Evolutionary conservation across 1,140 invertebrate species (phyloP).

Genomic region (Leptinotarsa undecemlineata): DNA sequence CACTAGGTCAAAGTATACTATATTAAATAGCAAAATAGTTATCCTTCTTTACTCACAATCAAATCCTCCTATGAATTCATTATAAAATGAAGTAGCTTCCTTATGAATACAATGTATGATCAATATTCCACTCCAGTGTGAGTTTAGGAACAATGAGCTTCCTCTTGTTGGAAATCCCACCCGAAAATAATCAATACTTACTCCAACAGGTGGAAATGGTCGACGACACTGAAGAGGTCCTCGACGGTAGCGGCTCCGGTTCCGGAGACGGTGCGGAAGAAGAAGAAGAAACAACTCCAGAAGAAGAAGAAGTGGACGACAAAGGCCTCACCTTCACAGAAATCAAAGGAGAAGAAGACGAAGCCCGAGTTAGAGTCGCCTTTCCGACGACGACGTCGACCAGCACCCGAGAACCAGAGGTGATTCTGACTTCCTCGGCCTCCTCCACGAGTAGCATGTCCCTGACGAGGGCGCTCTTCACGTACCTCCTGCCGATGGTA

Average conservation of each 20-base stretch:
- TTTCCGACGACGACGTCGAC: slow-evolving; percentile 33
- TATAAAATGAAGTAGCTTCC: no score
- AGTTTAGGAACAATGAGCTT: no score
- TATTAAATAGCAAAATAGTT: no score
- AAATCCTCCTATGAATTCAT: no score
- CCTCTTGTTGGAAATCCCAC: no score
- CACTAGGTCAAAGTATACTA: no score
- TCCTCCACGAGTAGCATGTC: slow-evolving; percentile 44
- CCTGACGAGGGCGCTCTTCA: slow-evolving; percentile 67
- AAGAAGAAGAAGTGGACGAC: slow-evolving; percentile 23
- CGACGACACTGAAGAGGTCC: slow-evolving; percentile 46
- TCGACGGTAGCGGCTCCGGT: slow-evolving; percentile 50
- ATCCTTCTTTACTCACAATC: no score
- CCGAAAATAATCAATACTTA: no score
- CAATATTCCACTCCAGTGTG: no score
- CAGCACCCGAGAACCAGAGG: slow-evolving; percentile 36
- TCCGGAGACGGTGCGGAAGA: slow-evolving; percentile 56
- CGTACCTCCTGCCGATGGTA: slow-evolving; percentile 77
- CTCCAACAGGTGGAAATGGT: slow-evolving; percentile 81
- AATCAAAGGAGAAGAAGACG: slow-evolving; percentile 18
- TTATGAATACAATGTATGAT: no score
- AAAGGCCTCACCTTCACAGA: slow-evolving; percentile 7
- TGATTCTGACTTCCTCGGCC: slow-evolving; percentile 43
- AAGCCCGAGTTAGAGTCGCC: slow-evolving; percentile 3
- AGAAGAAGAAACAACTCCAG: slow-evolving; percentile 53